Evolutionary conservation across 2,113 vertebrate species (phyloP), one percentile per base, ranked within the genome.

Genomic region (Tinamus guttatus): DNA sequence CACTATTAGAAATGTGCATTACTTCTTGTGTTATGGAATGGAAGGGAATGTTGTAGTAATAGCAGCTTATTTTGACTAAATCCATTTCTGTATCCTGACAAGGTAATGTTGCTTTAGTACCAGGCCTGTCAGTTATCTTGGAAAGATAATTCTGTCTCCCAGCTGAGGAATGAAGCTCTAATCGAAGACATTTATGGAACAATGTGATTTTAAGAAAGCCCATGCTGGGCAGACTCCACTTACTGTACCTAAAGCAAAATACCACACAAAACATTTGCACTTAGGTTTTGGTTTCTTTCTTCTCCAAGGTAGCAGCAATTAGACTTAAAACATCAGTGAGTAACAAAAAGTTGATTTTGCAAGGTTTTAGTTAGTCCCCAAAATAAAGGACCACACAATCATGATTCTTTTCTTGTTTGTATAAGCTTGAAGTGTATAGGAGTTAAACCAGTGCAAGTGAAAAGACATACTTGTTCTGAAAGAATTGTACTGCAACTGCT

Each of bases 141-240:
- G 59, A 60, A 90, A 38, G 30, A 49, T 40, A 94, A 96, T 95
- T 96, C 89, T 81, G 45, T 63, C 92, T 90, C 89, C 85, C 87
- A 95, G 58, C 58, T 71, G 81, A 80, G 91, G 75, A 95, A 93
- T 92, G 90, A 89, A 94, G 47, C 54, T 81, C 94, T 95, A 95
- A 96, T 91, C 85, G 93, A 95, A 90, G 43, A 93, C 90, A 96
- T 93, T 96, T 94, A 95, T 89, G 63, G 81, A 92, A 82, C 36
- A 20, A 43, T 13, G 47, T 34, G 73, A 74, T 85, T 94, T 86
- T 43, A 89, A 85, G 8, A 27, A 94, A 82, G 67, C 41, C 51
- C 70, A 71, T 65, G 62, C 69, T 49, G 43, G 16, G 78, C 40
- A 89, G 77, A 24, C 30, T n/a, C 73, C 34, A 67, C 68, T 80